Conservation (phyloP, 2,888 invertebrate species). For the Acronicta leporina region DNA sequence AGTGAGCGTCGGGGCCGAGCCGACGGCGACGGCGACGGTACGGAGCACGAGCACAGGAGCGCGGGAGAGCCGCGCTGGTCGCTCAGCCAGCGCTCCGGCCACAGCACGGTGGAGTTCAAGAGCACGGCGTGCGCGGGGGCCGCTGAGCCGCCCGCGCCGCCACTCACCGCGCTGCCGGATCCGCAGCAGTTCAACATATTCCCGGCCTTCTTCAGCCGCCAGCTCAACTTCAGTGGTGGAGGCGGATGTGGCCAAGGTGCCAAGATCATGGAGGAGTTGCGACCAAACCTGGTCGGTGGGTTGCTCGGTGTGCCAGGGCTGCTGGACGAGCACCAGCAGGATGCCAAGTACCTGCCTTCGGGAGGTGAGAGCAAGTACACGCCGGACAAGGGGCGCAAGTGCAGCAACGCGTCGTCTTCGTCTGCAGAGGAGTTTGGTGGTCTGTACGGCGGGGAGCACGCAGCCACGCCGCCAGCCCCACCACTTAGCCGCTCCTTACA, state of each 20-base stretch:
- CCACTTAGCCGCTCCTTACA: slow-evolving; percentile 87
- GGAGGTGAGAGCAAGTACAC: slow-evolving; percentile 89
- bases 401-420: slow-evolving; percentile 93
- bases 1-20: slow-evolving; percentile 90
- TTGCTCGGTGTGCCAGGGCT: slow-evolving; percentile 94
- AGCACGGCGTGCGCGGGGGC: slow-evolving; percentile 92
- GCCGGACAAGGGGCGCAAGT: slow-evolving; percentile 91
- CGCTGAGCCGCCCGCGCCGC: slow-evolving; percentile 86
- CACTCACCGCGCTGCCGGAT: slow-evolving; percentile 89
- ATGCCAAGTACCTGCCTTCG: slow-evolving; percentile 88
- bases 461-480: slow-evolving; percentile 91
- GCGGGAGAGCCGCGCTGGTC: slow-evolving; percentile 84
- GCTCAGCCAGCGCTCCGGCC: slow-evolving; percentile 86
- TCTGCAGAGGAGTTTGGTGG: slow-evolving; percentile 97
- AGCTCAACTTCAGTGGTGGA: slow-evolving; percentile 94
- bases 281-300: slow-evolving; percentile 94
- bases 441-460: slow-evolving; percentile 93
- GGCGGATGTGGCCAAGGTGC: slow-evolving; percentile 92
- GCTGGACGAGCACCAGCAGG: slow-evolving; percentile 92
- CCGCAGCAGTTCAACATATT: slow-evolving; percentile 97
- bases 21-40: slow-evolving; percentile 86
- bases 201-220: slow-evolving; percentile 96
- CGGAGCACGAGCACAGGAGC: slow-evolving; percentile 80
- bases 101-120: slow-evolving; percentile 96
- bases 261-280: slow-evolving; percentile 95